phyloP scores from a whole-genome alignment of 2,888 invertebrate species.

The Margaritifera margaritifera region DNA sequence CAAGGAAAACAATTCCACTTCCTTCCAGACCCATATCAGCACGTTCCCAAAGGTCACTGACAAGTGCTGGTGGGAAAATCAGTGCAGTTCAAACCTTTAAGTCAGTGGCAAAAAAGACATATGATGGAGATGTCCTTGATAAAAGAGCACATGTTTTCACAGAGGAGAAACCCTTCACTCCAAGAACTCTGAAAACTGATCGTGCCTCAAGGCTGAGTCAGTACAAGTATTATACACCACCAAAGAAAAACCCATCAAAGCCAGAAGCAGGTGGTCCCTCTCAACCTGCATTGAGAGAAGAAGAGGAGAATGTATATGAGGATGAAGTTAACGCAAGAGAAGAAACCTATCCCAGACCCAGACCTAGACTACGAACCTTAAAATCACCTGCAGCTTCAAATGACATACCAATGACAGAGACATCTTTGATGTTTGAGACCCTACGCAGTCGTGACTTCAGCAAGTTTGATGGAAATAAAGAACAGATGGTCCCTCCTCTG shows the following conservation, averaged over 20 bases:
- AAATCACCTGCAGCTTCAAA: conserved; percentile 31
- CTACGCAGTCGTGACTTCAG: conserved; percentile 65
- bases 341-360: conserved; percentile 18
- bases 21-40: conserved; percentile 42
- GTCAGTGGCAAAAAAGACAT: conserved; percentile 41
- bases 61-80: conserved; percentile 36
- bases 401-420: conserved; percentile 40
- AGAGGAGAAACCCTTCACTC: conserved; percentile 68
- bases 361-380: conserved; percentile 41
- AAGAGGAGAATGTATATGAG: conserved; percentile 15
- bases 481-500: conserved; percentile 62
- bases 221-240: conserved; percentile 67
- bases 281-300: conserved; percentile 9
- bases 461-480: conserved; percentile 29
- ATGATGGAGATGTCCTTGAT: conserved; percentile 65
- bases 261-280: conserved; percentile 12
- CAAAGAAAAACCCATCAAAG: conserved; percentile 25
- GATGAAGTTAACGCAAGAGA: conserved; percentile 15
- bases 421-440: conserved; percentile 62
- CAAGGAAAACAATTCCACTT: conserved; percentile 10
- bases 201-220: conserved; percentile 62
- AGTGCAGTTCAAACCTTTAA: conserved; percentile 20
- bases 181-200: conserved; percentile 66
- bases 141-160: conserved; percentile 66
- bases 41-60: conserved; percentile 44